Evolutionary conservation across 2,888 invertebrate species (phyloP), one percentile per base, ranked within the genome.

Genomic region (Lepidochrysops patricia): DNA sequence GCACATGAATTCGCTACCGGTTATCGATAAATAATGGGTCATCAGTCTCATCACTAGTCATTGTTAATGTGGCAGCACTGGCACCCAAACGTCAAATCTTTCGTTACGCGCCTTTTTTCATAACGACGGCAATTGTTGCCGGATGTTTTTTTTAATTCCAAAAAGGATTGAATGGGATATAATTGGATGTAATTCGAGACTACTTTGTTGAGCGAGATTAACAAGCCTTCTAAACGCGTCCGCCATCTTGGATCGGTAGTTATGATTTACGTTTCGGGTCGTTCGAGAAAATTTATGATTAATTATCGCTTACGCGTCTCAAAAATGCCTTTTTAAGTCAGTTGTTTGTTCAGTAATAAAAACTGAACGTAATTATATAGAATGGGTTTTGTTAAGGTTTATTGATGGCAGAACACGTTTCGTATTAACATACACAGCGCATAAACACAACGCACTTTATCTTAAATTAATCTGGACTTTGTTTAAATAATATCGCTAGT

Each of bases 161-260:
- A 82, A 82, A 86, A 82, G 84, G 80, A 82, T 83, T 88, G 86
- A 88, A 89, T 88, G 78, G 82, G 75, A 77, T 79, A 85, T 89
- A 89, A 89, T 89, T 89, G 88, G 85, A 79, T 86, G 88, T 89
- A 88, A 88, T 88, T 84, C 81, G 84, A 85, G 79, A 76, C 74
- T 78, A 83, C 81, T 84, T 87, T 81, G 81, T 79, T 70, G 77
- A 71, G 76, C 74, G 75, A 79, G 79, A 79, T 78, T 82, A 82
- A 79, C 75, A 76, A 75, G 74, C 73, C 74, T 76, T 78, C 76
- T 77, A 77, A 79, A 79, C 76, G 72, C 70, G 75, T 72, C 80
- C 69, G 81, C 81, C 85, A 84, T 84, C 76, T 82, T 81, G 80
- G 75, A 79, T 79, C 78, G 74, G 79, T 79, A 77, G 80, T 77